These are phyloP conservation scores for Cygnus buccinator DNA, from an alignment of 2,113 vertebrate genomes.

Conservation along the genomic window DNA sequence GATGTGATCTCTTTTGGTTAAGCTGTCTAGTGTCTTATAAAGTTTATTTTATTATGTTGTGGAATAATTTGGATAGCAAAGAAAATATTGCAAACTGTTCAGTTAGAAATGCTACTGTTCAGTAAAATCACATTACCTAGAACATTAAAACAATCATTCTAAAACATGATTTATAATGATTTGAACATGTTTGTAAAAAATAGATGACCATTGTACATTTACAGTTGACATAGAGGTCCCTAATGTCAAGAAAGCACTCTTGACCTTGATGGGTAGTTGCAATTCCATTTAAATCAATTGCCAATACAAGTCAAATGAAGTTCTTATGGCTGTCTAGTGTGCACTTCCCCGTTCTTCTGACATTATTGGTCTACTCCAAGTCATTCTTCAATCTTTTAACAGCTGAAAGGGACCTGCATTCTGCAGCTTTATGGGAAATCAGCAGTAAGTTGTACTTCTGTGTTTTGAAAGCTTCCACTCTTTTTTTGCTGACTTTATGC, in stretches of 20 bases:
- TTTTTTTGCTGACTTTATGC: conserved; percentile 10
- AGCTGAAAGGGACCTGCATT: conserved; percentile 60
- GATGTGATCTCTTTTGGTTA: background rate
- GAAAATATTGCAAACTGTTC: background rate
- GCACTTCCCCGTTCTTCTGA: conserved; percentile 58
- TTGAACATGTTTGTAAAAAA: conserved; percentile 57
- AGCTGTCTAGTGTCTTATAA: background rate
- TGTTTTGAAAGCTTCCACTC: conserved; percentile 43
- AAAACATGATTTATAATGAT: conserved; percentile 46
- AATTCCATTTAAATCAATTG: conserved; percentile 65
- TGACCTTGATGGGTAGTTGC: conserved; percentile 63
- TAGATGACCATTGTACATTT: conserved; percentile 50
- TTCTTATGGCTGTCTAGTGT: conserved; percentile 53
- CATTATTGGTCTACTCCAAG: conserved; percentile 45
- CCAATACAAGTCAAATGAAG: conserved; percentile 59
- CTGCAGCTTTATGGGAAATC: conserved; percentile 65
- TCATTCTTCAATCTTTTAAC: conserved; percentile 62
- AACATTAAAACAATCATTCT: conserved; percentile 45
- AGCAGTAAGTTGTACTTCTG: conserved; percentile 45
- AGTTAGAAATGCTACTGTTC: background rate
- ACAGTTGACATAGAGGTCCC: conserved; percentile 47
- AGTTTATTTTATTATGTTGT: conserved; percentile 20
- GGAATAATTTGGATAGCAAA: conserved; percentile 20
- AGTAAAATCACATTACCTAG: conserved; percentile 40
- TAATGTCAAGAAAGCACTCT: conserved; percentile 40